Evolutionary conservation across 2,113 vertebrate genomes (phyloP).

Genomic region (Paedocypris sp.): DNA sequence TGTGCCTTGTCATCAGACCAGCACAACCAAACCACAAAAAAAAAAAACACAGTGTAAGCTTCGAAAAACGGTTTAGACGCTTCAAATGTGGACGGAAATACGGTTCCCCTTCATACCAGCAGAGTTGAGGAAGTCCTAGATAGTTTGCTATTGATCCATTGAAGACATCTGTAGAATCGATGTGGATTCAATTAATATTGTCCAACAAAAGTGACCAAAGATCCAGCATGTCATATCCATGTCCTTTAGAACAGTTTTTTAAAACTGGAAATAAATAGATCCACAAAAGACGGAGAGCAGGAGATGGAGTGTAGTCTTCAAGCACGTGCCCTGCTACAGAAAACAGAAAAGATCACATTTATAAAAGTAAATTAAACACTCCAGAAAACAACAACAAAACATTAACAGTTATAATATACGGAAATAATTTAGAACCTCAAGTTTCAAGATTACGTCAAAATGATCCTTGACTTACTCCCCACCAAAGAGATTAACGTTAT

Average conservation of each 20-base stretch:
- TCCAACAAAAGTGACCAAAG: slow-evolving; percentile 28
- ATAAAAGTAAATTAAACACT: neutral
- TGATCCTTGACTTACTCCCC: neutral
- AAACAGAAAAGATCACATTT: neutral
- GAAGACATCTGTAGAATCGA: slow-evolving; percentile 16
- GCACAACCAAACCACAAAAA: neutral
- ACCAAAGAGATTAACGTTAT: neutral
- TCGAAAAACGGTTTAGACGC: neutral
- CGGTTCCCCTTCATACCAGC: neutral
- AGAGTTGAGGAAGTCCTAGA: neutral
- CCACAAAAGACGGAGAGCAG: slow-evolving; percentile 9
- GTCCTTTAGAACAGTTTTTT: neutral
- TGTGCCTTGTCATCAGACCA: neutral
- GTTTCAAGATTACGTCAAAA: too few species aligned
- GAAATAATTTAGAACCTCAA: too few species aligned
- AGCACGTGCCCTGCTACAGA: neutral
- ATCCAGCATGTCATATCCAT: slow-evolving; percentile 33
- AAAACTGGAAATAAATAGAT: slow-evolving; percentile 24
- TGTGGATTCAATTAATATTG: slow-evolving; percentile 19
- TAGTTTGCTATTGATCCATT: slow-evolving; percentile 1
- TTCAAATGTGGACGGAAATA: neutral
- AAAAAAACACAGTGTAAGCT: neutral
- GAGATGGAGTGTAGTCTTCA: neutral
- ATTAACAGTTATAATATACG: neutral
- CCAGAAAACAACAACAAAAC: too few species aligned